Percentiles rank a stretch among this genome's conserved stretches.
Evolutionary conservation across 2,888 invertebrate species (phyloP).

Genomic region (Tachystola acroxantha): DNA sequence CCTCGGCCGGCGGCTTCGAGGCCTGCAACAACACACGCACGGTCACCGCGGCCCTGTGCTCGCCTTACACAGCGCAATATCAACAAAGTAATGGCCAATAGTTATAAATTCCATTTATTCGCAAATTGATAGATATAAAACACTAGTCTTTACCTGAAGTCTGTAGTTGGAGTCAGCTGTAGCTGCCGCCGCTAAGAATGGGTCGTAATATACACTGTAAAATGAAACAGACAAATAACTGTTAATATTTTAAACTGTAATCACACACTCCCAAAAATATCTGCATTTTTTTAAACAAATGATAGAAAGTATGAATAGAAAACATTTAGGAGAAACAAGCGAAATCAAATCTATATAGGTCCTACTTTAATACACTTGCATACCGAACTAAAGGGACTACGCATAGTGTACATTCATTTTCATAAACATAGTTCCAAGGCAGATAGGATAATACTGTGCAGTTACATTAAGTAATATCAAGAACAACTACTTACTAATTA

Average conservation of each 20-base stretch:
- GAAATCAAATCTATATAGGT: too few relatives aligned
- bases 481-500: neutral
- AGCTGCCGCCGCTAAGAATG: conserved; percentile 94
- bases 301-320: too few relatives aligned
- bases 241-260: neutral
- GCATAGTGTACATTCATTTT: too few relatives aligned
- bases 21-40: conserved; percentile 81
- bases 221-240: conserved; percentile 21
- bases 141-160: conserved; percentile 86
- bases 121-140: neutral
- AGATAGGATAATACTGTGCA: too few relatives aligned
- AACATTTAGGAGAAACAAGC: too few relatives aligned
- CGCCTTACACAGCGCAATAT: conserved; percentile 9
- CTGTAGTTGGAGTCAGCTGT: conserved; percentile 92
- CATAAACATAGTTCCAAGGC: too few relatives aligned
- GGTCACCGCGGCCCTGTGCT: conserved; percentile 37
- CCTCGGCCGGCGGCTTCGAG: conserved; percentile 84
- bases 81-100: neutral
- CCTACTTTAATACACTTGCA: too few relatives aligned
- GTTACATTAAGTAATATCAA: neutral
- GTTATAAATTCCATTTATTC: neutral
- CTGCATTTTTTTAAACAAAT: too few relatives aligned
- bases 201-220: conserved; percentile 96
- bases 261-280: too few relatives aligned
- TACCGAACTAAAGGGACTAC: too few relatives aligned